These are phyloP conservation scores for Vicugna pacos DNA, from an alignment of 2,113 vertebrate genomes.

Conservation along the genomic window DNA sequence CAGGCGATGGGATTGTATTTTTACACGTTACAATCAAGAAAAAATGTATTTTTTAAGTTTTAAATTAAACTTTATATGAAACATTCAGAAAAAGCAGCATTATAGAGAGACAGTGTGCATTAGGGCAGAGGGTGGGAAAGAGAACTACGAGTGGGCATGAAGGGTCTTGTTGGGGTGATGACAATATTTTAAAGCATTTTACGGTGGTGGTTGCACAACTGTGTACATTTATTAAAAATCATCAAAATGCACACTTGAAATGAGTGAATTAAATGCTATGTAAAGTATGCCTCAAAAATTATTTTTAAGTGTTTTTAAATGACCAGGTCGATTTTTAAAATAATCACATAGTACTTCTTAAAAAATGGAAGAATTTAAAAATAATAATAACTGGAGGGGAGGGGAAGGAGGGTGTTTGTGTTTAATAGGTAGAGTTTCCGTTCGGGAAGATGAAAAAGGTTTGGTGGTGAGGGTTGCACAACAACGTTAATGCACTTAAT, in stretches of 20 bases:
- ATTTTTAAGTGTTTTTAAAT: slow-evolving; percentile 35
- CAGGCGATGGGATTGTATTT: not conserved
- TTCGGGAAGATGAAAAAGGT: slow-evolving; percentile 35
- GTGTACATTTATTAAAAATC: slow-evolving; percentile 52
- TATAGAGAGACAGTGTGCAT: not conserved
- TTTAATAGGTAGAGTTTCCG: slow-evolving; percentile 2
- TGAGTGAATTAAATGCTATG: not conserved
- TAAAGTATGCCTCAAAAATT: slow-evolving; percentile 52
- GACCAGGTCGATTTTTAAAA: slow-evolving; percentile 9
- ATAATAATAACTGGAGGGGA: not conserved
- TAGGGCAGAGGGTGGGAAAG: not conserved
- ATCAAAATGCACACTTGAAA: not conserved
- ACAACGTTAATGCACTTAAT: not conserved
- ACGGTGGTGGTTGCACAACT: slow-evolving; percentile 5
- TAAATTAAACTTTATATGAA: slow-evolving; percentile 64
- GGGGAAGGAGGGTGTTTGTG: not conserved
- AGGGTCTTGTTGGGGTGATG: not conserved
- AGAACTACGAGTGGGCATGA: slow-evolving; percentile 11
- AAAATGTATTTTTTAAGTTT: slow-evolving; percentile 17
- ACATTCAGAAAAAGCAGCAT: slow-evolving; percentile 27
- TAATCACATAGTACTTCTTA: slow-evolving; percentile 25
- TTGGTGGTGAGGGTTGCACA: not conserved
- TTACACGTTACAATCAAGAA: slow-evolving; percentile 19
- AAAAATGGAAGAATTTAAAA: slow-evolving; percentile 54
- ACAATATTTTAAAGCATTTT: slow-evolving; percentile 46